Evolutionary conservation across 2,888 invertebrate genomes (phyloP), one percentile per base, ranked within the genome.

Genomic region (Helleia helle): DNA sequence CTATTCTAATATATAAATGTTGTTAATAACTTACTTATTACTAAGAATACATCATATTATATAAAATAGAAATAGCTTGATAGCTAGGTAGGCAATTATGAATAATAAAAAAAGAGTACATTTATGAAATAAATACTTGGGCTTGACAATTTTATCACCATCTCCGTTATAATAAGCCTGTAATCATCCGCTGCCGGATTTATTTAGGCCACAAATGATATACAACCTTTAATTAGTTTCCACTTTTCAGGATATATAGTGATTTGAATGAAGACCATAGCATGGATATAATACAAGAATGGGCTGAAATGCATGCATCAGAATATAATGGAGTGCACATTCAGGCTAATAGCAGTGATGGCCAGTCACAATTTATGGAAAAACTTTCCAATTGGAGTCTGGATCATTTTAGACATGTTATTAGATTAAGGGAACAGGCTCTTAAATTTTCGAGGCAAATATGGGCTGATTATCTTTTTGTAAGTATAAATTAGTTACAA

Each of bases 381-480:
- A 76, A 34, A 87, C 88, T 87, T 1, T 86, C 88, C 15, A 89
- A 94, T 59, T 97, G 97, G 97, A 89, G 93, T 0, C 64, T 79
- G 0, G 79, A 87, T 40, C 87, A 95, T 54, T 95, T 94, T 71
- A 75, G 85, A 18, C 92, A 95, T 71, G 77, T 98, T 8, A 96
- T 97, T 47, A 62, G 80, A 12, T 65, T 96, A 31, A 89, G 96
- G 55, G 94, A 97, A 66, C 76, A 89, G 49, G 93, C 93, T 1
- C 68, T 96, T 5, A 69, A 87, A 26, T 86, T 89, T 63, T 95
- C 92, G 0, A 88, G 92, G 50, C 73, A 87, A 50, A 87, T 88
- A 40, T 96, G 96, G 96, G 94, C 96, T 4, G 96, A 97, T 74
- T 98, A 89, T 71, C 67, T 96, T 48, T 91, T 95, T 85, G 95